Evolutionary conservation across 2,113 vertebrate species (phyloP), one percentile per base, ranked within the genome.

Genomic region (Mormyrus iriodes): DNA sequence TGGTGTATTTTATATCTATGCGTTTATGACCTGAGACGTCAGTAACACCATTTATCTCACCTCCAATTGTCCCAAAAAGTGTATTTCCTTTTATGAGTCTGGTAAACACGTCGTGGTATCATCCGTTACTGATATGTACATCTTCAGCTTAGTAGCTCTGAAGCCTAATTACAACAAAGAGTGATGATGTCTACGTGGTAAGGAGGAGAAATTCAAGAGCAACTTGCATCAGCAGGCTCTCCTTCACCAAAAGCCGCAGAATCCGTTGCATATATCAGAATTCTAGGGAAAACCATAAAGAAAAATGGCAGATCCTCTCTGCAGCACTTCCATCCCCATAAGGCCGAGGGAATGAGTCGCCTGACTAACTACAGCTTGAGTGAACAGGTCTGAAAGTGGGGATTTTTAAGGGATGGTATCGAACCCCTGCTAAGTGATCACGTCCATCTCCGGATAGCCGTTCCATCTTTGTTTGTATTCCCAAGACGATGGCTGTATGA

Each of bases 11-110:
- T 79, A 79, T 76, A 76, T 79, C 31, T 42, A 19, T 42, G 73
- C 73, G 0, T 79, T 79, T 79, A 79, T 79, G 73, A 79, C 31
- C 42, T 42, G 35, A 17, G 35, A 19, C 15, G 35, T 79, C 73
- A 79, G 73, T 79, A 17, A 79, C 73, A 19, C 73, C 73, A 79
- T 79, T 79, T 19, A 79, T 79, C 73, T 79, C 73, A 42, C 35
- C 61, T 31, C 61, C n/a, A 69, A 69, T 69, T 69, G 61, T 79
- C 73, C 73, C 73, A 79, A 79, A 42, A 79, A 79, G 31, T 79
- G 73, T 21, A 69, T 69, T 69, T 69, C 61, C 61, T 31, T 69
- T 27, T 69, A 69, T n/a, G 10, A 69, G 61, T 10, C 61, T 69
- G 61, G 61, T 69, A 69, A 69, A 69, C 61, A 69, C 61, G 27